Base-by-base conservation (phyloP, 2,888 invertebrate genomes). In the Taenaris catops region DNA sequence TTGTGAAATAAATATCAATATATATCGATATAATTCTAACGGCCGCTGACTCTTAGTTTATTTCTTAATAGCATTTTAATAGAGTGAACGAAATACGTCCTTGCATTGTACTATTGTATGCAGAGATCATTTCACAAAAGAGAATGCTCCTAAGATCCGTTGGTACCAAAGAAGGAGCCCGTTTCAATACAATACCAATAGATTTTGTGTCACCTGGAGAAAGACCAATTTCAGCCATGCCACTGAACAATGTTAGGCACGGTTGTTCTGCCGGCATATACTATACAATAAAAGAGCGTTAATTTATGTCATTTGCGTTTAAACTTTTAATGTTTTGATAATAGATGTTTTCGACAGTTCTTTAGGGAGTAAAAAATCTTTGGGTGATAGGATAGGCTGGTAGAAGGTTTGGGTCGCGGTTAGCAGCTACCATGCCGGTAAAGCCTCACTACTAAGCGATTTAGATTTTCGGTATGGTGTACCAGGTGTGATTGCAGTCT, bases 71-170 rank as follows among this genome's bases (percentile, higher is more conserved):
- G 74, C 63, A 52, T 69, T 80, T 81, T 81, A 80, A 81, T 81
- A 67, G 63, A 68, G 68, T 65, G 73, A 69, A 70, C 68, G 64
- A 74, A 75, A 75, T 64, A 67, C 76, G 79, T 76, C 83, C 83
- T 81, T 83, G 78, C 71, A 60, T 80, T 81, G 81, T 81, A 55
- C 75, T 51, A 78, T 83, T 81, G 80, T 79, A 50, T 60, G 58
- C 49, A 48, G 51, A 58, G 65, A 67, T 57, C 58, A 59, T 58
- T 55, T 59, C 58, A 69, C 70, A 67, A 74, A 71, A 70, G 66
- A 58, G 69, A 74, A 70, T 73, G 73, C 69, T 59, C 67, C 65
- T 61, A 56, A 59, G 53, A 63, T 60, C 59, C 58, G 59, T 59
- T 58, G 48, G 54, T 56, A 53, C 54, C 49, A 38, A 41, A 48